Conservation (phyloP, 2,113 vertebrate genomes). For the Sclerurus mexicanus region DNA sequence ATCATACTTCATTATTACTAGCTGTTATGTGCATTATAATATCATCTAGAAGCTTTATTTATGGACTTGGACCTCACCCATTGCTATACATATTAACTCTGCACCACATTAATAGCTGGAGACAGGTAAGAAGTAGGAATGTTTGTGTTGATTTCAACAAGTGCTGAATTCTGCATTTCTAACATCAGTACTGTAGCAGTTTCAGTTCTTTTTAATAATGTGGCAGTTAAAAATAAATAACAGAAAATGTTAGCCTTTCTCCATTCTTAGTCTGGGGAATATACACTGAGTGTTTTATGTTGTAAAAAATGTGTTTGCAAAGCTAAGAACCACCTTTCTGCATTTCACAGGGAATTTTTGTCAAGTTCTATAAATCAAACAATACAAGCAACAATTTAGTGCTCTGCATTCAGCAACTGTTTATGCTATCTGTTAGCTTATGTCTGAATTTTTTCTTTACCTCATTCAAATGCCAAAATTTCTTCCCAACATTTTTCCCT, state of each 20-base stretch:
- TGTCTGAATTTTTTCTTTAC: background rate
- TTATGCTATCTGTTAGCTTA: background rate
- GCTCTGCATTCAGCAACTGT: background rate
- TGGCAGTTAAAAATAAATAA: background rate
- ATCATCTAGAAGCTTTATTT: background rate
- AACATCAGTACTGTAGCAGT: background rate
- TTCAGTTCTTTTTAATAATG: background rate
- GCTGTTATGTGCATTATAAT: background rate
- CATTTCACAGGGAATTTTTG: conserved; percentile 23
- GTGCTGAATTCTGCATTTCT: background rate
- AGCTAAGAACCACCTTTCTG: background rate
- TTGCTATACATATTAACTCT: background rate
- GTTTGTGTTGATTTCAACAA: background rate
- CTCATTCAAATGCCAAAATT: background rate
- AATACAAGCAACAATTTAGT: background rate
- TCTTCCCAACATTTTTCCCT: background rate
- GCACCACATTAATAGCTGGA: background rate
- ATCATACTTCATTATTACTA: background rate
- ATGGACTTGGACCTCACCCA: background rate
- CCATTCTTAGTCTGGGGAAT: background rate
- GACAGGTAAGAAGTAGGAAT: background rate
- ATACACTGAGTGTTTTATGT: background rate
- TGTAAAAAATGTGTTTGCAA: background rate
- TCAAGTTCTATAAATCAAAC: conserved; percentile 23
- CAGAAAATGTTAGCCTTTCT: background rate